Percentiles rank a stretch among this genome's conserved stretches.
phyloP scores from a whole-genome alignment of 2,888 invertebrate genomes.

The Leucozona laternaria region DNA sequence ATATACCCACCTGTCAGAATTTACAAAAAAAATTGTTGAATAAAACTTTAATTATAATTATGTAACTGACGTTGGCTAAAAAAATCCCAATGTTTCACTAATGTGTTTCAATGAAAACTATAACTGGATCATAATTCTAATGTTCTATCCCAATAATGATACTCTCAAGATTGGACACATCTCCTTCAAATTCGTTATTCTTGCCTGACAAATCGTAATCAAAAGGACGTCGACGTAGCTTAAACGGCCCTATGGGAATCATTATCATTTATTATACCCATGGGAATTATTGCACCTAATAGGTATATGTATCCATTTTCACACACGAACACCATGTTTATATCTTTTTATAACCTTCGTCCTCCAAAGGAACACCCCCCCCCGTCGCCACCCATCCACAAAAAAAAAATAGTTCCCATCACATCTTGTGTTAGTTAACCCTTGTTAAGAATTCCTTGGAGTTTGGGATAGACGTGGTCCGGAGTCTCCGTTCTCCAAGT shows the following conservation, averaged over 20 bases:
- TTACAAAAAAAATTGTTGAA: too few species aligned
- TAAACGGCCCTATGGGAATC: neutral
- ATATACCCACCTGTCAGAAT: too few species aligned
- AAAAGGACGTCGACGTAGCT: neutral
- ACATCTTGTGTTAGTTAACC: slow-evolving; percentile 20
- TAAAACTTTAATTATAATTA: too few species aligned
- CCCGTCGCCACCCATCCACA: neutral
- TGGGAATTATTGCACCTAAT: slow-evolving; percentile 38
- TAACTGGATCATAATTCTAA: neutral
- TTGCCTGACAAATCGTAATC: neutral
- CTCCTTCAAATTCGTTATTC: neutral
- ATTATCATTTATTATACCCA: slow-evolving; percentile 9
- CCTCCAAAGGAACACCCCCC: neutral
- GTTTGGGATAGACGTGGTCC: slow-evolving; percentile 14
- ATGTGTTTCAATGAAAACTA: too few species aligned
- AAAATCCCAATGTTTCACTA: too few species aligned
- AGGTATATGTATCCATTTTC: slow-evolving; percentile 4
- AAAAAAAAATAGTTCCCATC: slow-evolving; percentile 26
- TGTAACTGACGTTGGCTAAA: too few species aligned
- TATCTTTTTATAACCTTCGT: slow-evolving; percentile 20
- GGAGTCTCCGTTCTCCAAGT: neutral
- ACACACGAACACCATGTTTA: slow-evolving; percentile 39
- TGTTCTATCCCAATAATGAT: neutral
- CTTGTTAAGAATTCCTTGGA: slow-evolving; percentile 25
- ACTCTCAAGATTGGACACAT: neutral